Base-by-base conservation (phyloP, 1,140 invertebrate genomes). In the Ips typographus region DNA sequence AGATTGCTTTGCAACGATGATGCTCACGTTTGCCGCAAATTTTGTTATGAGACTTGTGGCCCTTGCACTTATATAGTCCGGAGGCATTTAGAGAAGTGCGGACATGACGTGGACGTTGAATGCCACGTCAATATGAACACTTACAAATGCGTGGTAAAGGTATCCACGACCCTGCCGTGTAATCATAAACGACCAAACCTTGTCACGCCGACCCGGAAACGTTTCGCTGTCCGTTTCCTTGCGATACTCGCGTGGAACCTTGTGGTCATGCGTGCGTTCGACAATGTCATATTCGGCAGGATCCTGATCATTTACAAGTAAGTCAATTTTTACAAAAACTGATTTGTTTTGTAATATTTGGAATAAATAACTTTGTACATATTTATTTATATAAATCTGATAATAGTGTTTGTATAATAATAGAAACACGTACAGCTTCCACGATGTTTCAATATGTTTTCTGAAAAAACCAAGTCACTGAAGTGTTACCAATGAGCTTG, bases 191-290 rank as follows among this genome's bases (percentile, higher is more conserved):
- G 1, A 66, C 77, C 2, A 84, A 83, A 71, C 73, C 72, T 1
- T 86, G 84, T 72, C 72, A 77, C 47, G 53, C 72, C 44, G 74
- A 82, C 60, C 56, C 76, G 6, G 69, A 77, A 1, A 66, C 58
- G 2, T 79, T 80, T 41, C 39, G 22, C n/a, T 86, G 85, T 74
- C 65, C 75, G 3, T 60, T 71, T 39, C 77, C 76, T 0, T 86
- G 85, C 71, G 74, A 76, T 57, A 75, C 74, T 40, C 76, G 82
- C 2, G 73, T 85, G 5, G 77, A 79, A 70, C 77, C 80, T 22
- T 86, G 85, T 74, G 85, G 85, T 0, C 85, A 86, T 71, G 74
- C 75, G 2, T 86, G 85, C 72, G 41, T 37, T 3, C 71, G 65
- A 8, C 73, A 60, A 0, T 86, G 85, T 69, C 85, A 86, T 72